Percentiles rank a stretch among this genome's conserved stretches.
Evolutionary conservation across 2,888 invertebrate species (phyloP).

Genomic region (Miltochrista miniata): DNA sequence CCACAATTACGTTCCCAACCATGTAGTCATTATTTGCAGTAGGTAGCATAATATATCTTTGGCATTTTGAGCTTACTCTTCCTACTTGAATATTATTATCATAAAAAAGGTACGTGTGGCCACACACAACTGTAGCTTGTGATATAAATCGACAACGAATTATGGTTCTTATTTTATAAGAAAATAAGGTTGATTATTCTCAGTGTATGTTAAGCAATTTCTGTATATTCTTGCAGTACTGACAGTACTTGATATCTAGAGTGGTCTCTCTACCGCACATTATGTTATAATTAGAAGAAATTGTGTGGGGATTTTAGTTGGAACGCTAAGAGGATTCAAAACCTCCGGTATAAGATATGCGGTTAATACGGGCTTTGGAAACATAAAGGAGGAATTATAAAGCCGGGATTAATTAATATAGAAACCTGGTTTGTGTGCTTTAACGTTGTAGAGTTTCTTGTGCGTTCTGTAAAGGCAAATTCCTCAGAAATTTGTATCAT

Average conservation of each 20-base stretch:
- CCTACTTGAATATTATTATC: conserved; percentile 41
- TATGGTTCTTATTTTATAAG: conserved; percentile 17
- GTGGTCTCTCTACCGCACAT: conserved; percentile 31
- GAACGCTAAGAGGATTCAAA: conserved; percentile 28
- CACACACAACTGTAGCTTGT: conserved; percentile 26
- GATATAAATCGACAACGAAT: conserved; percentile 17
- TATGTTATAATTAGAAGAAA: conserved; percentile 41
- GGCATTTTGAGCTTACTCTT: conserved; percentile 31
- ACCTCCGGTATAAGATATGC: conserved; percentile 22
- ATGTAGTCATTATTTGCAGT: too few species aligned
- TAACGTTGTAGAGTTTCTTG: conserved; percentile 1
- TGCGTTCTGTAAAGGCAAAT: background rate
- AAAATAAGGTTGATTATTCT: conserved; percentile 23
- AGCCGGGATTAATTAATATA: conserved; percentile 11
- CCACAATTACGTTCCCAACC: too few species aligned
- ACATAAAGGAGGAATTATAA: conserved; percentile 15
- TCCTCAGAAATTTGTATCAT: conserved; percentile 7
- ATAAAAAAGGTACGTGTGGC: conserved; percentile 36
- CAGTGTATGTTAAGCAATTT: conserved; percentile 13
- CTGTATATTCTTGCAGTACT: conserved; percentile 22
- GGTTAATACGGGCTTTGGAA: conserved; percentile 22
- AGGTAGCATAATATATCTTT: conserved; percentile 19
- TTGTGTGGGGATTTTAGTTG: conserved; percentile 25
- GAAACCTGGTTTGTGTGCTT: conserved; percentile 10
- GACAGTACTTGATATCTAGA: conserved; percentile 28